phyloP scores from a whole-genome alignment of 1,140 invertebrate species.

The Anthonomus grandis region DNA sequence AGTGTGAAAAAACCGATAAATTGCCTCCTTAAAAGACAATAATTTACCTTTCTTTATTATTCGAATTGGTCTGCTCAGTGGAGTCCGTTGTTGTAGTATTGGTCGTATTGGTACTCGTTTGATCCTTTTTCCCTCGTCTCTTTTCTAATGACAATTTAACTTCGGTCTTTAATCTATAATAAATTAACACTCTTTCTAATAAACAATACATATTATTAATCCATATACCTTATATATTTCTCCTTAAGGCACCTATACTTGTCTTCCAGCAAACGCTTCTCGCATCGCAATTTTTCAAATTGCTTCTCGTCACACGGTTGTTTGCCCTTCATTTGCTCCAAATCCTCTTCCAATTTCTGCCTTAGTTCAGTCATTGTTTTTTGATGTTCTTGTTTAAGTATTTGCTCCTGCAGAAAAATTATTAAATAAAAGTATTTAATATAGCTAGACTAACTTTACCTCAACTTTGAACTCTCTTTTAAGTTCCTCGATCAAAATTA shows the following conservation, averaged over 20 bases:
- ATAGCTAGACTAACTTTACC: slow-evolving; percentile 40
- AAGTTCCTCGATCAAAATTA: slow-evolving; percentile 54
- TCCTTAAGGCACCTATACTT: slow-evolving; percentile 79
- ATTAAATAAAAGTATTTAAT: background rate
- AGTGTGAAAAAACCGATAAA: no score
- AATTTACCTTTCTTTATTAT: slow-evolving; percentile 51
- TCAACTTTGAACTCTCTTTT: slow-evolving; percentile 60
- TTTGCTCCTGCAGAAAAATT: slow-evolving; percentile 50
- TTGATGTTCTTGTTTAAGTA: slow-evolving; percentile 62
- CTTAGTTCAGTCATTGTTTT: slow-evolving; percentile 60
- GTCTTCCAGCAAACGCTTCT: slow-evolving; percentile 68
- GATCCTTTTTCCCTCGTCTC: slow-evolving; percentile 57
- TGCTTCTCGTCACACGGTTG: slow-evolving; percentile 53
- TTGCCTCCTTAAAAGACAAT: slow-evolving; percentile 1
- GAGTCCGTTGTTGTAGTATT: slow-evolving; percentile 65
- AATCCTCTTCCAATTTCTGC: slow-evolving; percentile 58
- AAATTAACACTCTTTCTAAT: no score
- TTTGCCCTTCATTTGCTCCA: slow-evolving; percentile 51
- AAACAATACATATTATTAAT: background rate
- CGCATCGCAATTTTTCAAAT: slow-evolving; percentile 66
- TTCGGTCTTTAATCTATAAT: slow-evolving; percentile 63
- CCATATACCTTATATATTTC: slow-evolving; percentile 64
- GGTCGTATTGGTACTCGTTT: slow-evolving; percentile 51
- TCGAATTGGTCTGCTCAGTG: slow-evolving; percentile 69
- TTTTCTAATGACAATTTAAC: slow-evolving; percentile 64